These are phyloP conservation scores for Taurulus bubalis DNA, from an alignment of 2,113 vertebrate species.

Conservation along the genomic window DNA sequence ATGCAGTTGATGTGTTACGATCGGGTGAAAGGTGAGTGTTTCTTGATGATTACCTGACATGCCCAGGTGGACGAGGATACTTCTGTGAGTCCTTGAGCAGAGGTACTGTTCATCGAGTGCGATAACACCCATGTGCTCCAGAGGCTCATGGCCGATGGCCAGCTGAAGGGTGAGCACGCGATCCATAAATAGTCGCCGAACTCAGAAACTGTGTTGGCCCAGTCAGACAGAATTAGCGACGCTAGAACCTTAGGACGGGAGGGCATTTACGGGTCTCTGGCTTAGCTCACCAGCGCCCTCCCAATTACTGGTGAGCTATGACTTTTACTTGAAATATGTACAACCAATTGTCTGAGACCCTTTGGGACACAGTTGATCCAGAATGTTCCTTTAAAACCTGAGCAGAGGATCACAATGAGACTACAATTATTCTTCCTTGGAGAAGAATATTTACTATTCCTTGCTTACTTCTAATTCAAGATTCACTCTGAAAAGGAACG, in stretches of 20 bases:
- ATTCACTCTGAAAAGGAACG: background rate
- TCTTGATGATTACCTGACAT: slow-evolving; percentile 19
- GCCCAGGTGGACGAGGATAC: background rate
- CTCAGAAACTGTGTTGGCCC: background rate
- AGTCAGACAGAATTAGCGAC: background rate
- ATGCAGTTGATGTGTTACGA: background rate
- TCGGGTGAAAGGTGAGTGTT: slow-evolving; percentile 9
- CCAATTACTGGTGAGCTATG: background rate
- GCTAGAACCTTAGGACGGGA: background rate
- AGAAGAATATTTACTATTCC: background rate
- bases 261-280: background rate
- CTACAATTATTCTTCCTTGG: slow-evolving; percentile 9
- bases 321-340: slow-evolving; percentile 14
- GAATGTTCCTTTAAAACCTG: slow-evolving; percentile 18
- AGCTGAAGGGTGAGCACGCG: no score
- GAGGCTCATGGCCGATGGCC: background rate
- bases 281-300: background rate
- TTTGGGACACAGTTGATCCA: slow-evolving; percentile 6
- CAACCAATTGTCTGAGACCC: slow-evolving; percentile 7
- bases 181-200: background rate
- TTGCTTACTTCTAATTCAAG: slow-evolving; percentile 10
- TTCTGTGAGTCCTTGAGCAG: background rate
- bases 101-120: background rate
- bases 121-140: no score
- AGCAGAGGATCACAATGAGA: background rate